phyloP scores from a whole-genome alignment of 2,888 invertebrate genomes.

The Agrochola lota region DNA sequence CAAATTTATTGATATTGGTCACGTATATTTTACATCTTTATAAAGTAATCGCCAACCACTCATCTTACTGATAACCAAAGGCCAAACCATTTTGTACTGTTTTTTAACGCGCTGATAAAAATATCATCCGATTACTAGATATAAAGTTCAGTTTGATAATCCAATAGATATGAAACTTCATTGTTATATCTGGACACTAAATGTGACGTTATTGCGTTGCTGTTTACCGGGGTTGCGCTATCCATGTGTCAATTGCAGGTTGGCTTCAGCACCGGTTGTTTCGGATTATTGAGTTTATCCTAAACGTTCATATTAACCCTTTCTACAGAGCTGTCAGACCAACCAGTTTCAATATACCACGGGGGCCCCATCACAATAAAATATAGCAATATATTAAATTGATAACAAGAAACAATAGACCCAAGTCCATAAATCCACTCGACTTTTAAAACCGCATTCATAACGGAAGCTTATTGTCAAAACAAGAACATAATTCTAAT shows the following conservation, averaged over 20 bases:
- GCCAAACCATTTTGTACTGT: slow-evolving; percentile 35
- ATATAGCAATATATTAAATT: slow-evolving; percentile 80
- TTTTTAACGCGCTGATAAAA: slow-evolving; percentile 54
- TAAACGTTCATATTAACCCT: slow-evolving; percentile 89
- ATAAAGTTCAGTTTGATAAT: slow-evolving; percentile 47
- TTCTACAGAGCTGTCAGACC: slow-evolving; percentile 88
- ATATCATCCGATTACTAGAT: slow-evolving; percentile 56
- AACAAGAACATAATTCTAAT: slow-evolving; percentile 87
- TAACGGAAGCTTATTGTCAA: slow-evolving; percentile 84
- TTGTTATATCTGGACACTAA: slow-evolving; percentile 60
- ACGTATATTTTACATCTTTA: slow-evolving; percentile 39
- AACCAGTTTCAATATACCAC: slow-evolving; percentile 84
- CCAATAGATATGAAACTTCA: slow-evolving; percentile 55
- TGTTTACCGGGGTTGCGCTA: slow-evolving; percentile 78
- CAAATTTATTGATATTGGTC: slow-evolving; percentile 32
- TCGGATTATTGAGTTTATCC: slow-evolving; percentile 89
- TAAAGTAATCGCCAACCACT: slow-evolving; percentile 37
- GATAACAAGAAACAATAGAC: slow-evolving; percentile 85
- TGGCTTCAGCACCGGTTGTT: slow-evolving; percentile 88
- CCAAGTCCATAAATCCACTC: slow-evolving; percentile 84
- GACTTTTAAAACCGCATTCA: slow-evolving; percentile 83
- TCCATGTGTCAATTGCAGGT: slow-evolving; percentile 88
- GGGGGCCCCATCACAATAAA: slow-evolving; percentile 82
- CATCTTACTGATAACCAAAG: slow-evolving; percentile 58
- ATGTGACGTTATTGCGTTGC: slow-evolving; percentile 68